Conservation (phyloP, 1,140 invertebrate genomes). For the Bombus pyrosoma region DNA sequence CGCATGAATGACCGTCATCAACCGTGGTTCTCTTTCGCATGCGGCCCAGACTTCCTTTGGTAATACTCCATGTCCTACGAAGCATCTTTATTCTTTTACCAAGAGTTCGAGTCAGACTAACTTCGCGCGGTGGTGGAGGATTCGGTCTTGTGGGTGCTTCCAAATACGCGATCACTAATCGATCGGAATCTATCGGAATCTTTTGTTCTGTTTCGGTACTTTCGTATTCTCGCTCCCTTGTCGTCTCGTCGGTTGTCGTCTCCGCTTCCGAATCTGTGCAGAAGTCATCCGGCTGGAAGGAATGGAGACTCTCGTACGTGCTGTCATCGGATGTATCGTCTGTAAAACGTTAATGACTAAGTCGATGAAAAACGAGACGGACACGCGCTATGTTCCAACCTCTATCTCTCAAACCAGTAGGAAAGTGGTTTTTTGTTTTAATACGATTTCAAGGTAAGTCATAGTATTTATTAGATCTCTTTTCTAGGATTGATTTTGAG, state of each 20-base stretch:
- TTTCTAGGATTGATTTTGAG: background rate
- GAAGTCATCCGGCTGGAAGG: slow-evolving; percentile 70
- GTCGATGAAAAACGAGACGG: background rate
- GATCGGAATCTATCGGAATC: background rate
- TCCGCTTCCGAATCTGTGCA: slow-evolving; percentile 73
- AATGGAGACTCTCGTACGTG: slow-evolving; percentile 77
- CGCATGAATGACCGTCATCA: slow-evolving; percentile 52
- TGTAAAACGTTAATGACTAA: slow-evolving; percentile 41
- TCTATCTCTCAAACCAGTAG: background rate
- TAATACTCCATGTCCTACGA: slow-evolving; percentile 79
- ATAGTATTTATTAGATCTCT: background rate
- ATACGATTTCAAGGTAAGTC: background rate
- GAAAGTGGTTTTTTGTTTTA: background rate
- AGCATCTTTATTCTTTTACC: slow-evolving; percentile 77
- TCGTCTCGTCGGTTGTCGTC: slow-evolving; percentile 15
- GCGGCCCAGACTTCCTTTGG: slow-evolving; percentile 77
- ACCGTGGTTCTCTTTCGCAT: slow-evolving; percentile 72
- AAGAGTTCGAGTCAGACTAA: slow-evolving; percentile 75
- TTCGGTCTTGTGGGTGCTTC: slow-evolving; percentile 75
- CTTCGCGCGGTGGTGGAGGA: slow-evolving; percentile 76
- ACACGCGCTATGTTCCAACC: background rate
- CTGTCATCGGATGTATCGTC: slow-evolving; percentile 78
- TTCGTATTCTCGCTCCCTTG: background rate
- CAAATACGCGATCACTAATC: slow-evolving; percentile 18
- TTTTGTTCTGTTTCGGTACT: background rate